Evolutionary conservation across 2,113 vertebrate species (phyloP), one percentile per base, ranked within the genome.

Genomic region (Corythoichthys haematopterus): DNA sequence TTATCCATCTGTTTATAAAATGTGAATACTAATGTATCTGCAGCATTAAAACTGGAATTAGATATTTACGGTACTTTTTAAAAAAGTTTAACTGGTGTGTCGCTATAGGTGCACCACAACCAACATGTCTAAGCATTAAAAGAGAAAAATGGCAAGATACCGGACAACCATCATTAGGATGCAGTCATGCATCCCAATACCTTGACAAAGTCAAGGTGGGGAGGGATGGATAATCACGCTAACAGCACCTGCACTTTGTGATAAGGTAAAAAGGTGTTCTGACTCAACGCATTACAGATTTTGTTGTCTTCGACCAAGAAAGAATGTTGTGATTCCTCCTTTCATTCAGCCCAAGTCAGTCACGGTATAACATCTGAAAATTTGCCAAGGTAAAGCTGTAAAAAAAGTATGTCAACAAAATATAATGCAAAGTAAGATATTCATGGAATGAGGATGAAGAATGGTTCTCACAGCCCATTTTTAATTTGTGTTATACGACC

Each of bases 111-210:
- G 58, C 53, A 71, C 83, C 76, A 77, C 78, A 86, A 68, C 53
- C 79, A 82, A 89, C 83, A 78, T 81, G 85, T 76, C 83, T 69
- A n/a, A 38, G 69, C 77, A 74, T 59, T 80, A 85, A 75, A 43
- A 66, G n/a, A 45, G 20, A 15, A 80, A 88, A 88, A 87, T 81
- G 80, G 50, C 80, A 76, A 79, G 69, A 81, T 73, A 83, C 80
- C 77, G 69, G 77, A 84, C 85, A 87, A 79, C 75, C 85, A 76
- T 75, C 80, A 87, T 88, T 86, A 84, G 70, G 71, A 87, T 65
- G 70, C 73, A 89, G 84, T 87, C 86, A 88, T 83, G 83, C 86
- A 75, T 88, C 80, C 16, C 64, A 46, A 67, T 69, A 78, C 82
- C 75, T 75, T 79, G 88, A 85, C 80, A 81, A 57, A 80, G 84